Evolutionary conservation across 2,888 invertebrate species (phyloP), one percentile per base, ranked within the genome.

Genomic region (Ophraella communa): DNA sequence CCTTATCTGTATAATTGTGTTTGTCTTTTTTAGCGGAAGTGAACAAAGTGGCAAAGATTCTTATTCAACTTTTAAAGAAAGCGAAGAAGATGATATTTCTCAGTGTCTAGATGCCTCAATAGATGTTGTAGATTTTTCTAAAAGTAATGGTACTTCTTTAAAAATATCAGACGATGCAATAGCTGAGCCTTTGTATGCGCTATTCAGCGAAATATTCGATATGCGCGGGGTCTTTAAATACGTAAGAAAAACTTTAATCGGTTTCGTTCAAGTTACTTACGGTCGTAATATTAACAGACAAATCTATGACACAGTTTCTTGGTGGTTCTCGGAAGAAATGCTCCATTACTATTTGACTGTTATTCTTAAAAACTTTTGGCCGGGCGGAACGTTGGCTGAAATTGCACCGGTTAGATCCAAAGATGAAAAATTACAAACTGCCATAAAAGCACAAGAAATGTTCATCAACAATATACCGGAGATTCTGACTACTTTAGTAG

Each of bases 291-390:
- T 96, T 49, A 96, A 95, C 79, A 91, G 94, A 70, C 95, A 95
- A 87, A 91, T 95, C 57, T 87, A 93, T 71, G 95, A 95, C 76
- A 93, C 92, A 0, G 90, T 95, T 55, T 87, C 90, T 24, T 95
- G 94, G 91, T 83, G 94, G 73, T 92, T 94, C 78, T 94, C 94
- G 10, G 96, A 96, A 80, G 91, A 93, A 67, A 95, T 95, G 94
- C 81, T 96, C 64, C 91, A 95, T 77, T 93, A 93, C 80, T 96
- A 95, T 80, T 89, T 92, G 51, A 90, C 92, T 63, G 85, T 91
- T 24, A 87, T 94, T 66, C 87, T 92, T 60, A 94, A 95, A 80
- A 91, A 92, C 1, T 93, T 94, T 88, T 96, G 95, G 95, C 94
- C 94, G 0, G 91, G 92, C 57, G 94, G 94, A 1, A 87, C 88